Conservation (phyloP, 2,797 vertebrate species). For the Helicolenus hilgendorfi region DNA sequence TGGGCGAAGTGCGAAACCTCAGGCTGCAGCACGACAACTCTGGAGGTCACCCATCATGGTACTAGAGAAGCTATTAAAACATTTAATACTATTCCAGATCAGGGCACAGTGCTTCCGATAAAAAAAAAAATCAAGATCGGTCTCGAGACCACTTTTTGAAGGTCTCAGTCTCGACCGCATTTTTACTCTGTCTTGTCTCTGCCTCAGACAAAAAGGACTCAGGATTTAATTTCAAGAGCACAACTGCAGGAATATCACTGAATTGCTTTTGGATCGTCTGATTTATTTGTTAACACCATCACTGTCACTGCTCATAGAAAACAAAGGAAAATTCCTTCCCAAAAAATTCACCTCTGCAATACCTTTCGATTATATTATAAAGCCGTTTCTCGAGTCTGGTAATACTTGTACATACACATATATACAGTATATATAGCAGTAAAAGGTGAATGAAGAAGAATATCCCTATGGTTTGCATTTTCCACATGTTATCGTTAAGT, state of each 20-base stretch:
- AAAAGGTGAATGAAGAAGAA: background rate
- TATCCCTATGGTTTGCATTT: background rate
- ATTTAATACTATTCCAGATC: background rate
- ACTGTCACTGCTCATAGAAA: background rate
- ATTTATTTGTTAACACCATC: background rate
- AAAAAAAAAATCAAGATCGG: background rate
- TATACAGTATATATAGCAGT: background rate
- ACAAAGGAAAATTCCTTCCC: background rate
- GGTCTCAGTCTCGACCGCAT: too few relatives aligned
- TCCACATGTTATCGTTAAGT: background rate
- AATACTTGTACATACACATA: background rate
- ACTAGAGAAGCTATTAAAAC: background rate
- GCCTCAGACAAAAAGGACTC: too few relatives aligned
- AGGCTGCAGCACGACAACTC: slow-evolving; percentile 92
- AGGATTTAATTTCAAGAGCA: background rate
- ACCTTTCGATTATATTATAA: background rate
- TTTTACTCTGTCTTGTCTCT: too few relatives aligned
- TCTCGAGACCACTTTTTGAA: too few relatives aligned
- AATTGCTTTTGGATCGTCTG: background rate
- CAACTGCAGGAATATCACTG: too few relatives aligned
- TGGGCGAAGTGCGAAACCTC: slow-evolving; percentile 89
- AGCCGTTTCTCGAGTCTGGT: background rate
- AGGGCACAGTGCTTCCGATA: background rate
- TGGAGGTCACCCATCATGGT: slow-evolving; percentile 90
- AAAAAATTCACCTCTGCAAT: background rate